Evolutionary conservation across 2,113 vertebrate genomes (phyloP).

Genomic region (Nerophis lumbriciformis): DNA sequence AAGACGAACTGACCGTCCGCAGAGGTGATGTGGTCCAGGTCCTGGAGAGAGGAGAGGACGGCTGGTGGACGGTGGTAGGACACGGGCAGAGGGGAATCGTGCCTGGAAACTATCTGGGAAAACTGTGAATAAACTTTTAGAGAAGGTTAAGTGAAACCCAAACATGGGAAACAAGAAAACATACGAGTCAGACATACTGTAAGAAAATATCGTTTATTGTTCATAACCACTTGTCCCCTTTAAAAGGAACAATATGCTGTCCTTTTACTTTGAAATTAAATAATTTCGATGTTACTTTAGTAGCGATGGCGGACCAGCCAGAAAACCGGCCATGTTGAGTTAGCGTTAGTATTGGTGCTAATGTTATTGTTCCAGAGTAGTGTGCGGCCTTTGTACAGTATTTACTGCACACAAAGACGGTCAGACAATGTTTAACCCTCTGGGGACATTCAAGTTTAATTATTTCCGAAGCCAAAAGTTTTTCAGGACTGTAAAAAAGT

Average conservation of each 20-base stretch:
- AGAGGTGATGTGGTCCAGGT: conserved; percentile 80
- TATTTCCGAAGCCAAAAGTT: too few relatives aligned
- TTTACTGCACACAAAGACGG: neutral
- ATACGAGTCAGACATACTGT: neutral
- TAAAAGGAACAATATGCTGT: too few relatives aligned
- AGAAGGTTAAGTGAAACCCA: neutral
- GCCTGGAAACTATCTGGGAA: conserved; percentile 84
- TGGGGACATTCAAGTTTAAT: too few relatives aligned
- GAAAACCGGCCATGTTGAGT: neutral
- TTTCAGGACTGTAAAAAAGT: too few relatives aligned
- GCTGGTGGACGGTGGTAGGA: conserved; percentile 86
- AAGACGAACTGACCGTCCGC: conserved; percentile 81
- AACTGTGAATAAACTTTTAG: conserved; percentile 62
- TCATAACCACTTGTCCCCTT: too few relatives aligned
- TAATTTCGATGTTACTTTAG: too few relatives aligned
- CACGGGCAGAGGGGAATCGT: conserved; percentile 80
- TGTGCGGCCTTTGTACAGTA: neutral
- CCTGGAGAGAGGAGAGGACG: conserved; percentile 76
- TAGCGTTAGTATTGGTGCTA: neutral
- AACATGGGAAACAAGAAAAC: neutral
- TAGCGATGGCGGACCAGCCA: too few relatives aligned
- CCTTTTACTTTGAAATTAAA: too few relatives aligned
- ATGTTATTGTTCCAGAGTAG: neutral
- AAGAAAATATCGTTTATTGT: neutral
- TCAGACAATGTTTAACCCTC: too few relatives aligned